These are phyloP conservation scores for Monarcha castaneiventris DNA, from an alignment of 2,113 vertebrate species.

Conservation along the genomic window DNA sequence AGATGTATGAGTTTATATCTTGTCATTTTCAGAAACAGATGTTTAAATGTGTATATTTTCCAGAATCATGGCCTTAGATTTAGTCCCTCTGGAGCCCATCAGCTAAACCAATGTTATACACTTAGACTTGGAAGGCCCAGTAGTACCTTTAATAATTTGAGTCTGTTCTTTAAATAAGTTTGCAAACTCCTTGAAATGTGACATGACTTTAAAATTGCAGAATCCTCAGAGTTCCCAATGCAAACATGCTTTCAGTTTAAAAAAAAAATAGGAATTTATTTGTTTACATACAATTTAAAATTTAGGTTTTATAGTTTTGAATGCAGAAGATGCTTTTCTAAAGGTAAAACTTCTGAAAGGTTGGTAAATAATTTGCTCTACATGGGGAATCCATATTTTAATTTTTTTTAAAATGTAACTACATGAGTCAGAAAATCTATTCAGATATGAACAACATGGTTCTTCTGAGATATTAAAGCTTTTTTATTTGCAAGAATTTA, in stretches of 20 bases:
- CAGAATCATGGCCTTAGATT: neutral
- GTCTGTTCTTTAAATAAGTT: neutral
- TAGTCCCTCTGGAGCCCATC: neutral
- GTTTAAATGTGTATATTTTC: neutral
- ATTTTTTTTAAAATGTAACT: neutral
- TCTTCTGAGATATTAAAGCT: neutral
- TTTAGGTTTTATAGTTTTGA: neutral
- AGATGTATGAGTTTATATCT: neutral
- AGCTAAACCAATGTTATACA: neutral
- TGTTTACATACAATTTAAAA: neutral
- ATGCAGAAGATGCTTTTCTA: neutral
- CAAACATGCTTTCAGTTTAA: neutral
- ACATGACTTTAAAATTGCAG: neutral
- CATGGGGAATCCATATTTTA: neutral
- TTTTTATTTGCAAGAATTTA: neutral
- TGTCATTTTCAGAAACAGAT: neutral
- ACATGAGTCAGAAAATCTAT: neutral
- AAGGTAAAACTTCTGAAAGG: neutral
- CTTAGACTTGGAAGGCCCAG: neutral
- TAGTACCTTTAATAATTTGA: neutral
- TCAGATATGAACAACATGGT: neutral
- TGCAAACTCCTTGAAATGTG: neutral
- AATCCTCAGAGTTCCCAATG: neutral
- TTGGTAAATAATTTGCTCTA: neutral
- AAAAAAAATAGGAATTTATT: neutral